Conservation (phyloP, 1,140 invertebrate genomes). For the Apis florea region DNA sequence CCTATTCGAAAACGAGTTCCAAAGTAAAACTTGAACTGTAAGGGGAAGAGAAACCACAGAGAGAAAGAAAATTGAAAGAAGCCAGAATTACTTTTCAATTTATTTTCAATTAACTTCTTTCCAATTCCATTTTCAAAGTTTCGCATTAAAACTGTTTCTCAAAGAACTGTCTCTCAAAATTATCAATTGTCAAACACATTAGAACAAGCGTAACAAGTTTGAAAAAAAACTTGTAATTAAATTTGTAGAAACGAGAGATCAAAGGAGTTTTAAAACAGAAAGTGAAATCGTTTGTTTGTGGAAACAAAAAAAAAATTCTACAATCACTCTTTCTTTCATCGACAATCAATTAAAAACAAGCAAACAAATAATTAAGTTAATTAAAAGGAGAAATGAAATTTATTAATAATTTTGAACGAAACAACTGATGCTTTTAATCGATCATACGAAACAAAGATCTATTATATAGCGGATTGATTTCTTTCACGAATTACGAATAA, state of each 20-base stretch:
- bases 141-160: neutral
- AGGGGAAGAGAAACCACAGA: neutral
- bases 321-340: too few relatives aligned
- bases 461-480: neutral
- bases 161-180: neutral
- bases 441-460: too few relatives aligned
- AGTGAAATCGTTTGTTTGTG: too few relatives aligned
- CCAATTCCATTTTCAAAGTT: neutral
- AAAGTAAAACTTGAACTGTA: neutral
- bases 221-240: neutral
- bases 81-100: conserved; percentile 8
- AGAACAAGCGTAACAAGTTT: neutral
- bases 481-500: neutral
- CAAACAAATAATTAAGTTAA: too few relatives aligned
- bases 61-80: neutral
- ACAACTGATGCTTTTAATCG: too few relatives aligned
- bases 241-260: neutral
- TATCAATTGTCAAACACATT: neutral
- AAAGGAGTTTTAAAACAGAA: too few relatives aligned
- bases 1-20: neutral
- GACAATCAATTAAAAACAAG: too few relatives aligned
- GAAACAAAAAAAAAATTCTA: too few relatives aligned
- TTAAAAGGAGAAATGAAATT: too few relatives aligned
- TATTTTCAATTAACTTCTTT: conserved; percentile 26
- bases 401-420: too few relatives aligned